Evolutionary conservation across 2,797 vertebrate genomes (phyloP).

Genomic region (Melanotaenia maccullochi): DNA sequence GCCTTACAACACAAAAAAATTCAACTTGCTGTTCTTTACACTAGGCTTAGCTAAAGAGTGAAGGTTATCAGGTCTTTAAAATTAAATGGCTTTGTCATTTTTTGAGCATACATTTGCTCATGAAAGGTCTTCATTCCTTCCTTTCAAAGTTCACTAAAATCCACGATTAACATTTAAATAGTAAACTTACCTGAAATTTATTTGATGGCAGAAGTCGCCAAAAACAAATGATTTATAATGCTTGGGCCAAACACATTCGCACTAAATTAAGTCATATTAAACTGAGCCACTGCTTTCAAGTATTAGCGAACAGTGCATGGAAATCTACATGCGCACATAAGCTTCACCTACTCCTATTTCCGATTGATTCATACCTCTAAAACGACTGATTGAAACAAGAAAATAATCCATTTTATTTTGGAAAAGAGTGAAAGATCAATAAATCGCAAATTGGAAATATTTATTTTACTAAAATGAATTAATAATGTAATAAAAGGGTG

Average conservation of each 20-base stretch:
- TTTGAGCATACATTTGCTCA: constrained; percentile 32
- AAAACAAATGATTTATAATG: neutral
- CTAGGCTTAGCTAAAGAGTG: constrained; percentile 45
- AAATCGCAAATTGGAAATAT: too few relatives aligned
- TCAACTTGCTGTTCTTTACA: constrained; percentile 24
- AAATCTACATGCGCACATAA: too few relatives aligned
- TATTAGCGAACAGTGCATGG: neutral
- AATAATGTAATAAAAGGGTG: too few relatives aligned
- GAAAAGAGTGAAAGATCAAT: too few relatives aligned
- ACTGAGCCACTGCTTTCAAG: neutral
- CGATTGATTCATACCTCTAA: too few relatives aligned
- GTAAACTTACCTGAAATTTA: neutral
- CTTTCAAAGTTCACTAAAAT: constrained; percentile 1
- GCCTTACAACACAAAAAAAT: constrained; percentile 50
- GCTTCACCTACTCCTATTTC: too few relatives aligned
- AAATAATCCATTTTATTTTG: too few relatives aligned
- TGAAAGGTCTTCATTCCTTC: neutral
- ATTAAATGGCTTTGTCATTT: constrained; percentile 46
- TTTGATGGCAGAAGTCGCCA: neutral
- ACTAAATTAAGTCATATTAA: neutral
- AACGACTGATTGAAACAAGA: too few relatives aligned
- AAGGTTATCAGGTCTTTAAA: constrained; percentile 40
- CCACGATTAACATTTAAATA: constrained; percentile 5
- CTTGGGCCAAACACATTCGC: neutral
- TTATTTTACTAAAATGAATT: too few relatives aligned